These are phyloP conservation scores for Phylloscopus whistleri DNA, from an alignment of 2,113 vertebrate species.

Conservation along the genomic window DNA sequence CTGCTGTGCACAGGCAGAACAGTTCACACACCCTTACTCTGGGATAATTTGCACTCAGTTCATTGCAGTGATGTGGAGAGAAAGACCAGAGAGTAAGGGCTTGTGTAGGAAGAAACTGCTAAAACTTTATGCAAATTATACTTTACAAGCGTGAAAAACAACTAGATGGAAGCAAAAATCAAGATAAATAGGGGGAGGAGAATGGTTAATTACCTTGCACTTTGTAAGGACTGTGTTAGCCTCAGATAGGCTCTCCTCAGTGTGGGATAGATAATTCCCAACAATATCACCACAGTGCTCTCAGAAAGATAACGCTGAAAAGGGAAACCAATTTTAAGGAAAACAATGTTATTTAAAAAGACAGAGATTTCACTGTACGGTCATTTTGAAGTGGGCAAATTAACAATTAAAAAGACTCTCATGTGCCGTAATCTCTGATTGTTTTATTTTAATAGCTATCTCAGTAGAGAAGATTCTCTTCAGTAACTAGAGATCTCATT, in stretches of 20 bases:
- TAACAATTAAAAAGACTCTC: slow-evolving; percentile 70
- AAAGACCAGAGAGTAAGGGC: neutral
- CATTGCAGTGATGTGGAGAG: neutral
- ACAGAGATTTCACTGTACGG: slow-evolving; percentile 42
- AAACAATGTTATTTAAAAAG: slow-evolving; percentile 41
- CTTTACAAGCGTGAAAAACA: slow-evolving; percentile 16
- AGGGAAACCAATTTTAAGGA: slow-evolving; percentile 50
- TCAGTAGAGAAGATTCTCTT: slow-evolving; percentile 62
- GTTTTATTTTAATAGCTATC: slow-evolving; percentile 71
- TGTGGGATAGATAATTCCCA: slow-evolving; percentile 47
- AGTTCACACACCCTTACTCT: neutral
- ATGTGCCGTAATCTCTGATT: slow-evolving; percentile 63
- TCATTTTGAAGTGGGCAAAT: slow-evolving; percentile 66
- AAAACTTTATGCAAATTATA: slow-evolving; percentile 39
- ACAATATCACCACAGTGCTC: slow-evolving; percentile 10
- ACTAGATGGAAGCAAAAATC: slow-evolving; percentile 61
- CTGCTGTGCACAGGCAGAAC: neutral
- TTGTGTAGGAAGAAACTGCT: slow-evolving; percentile 35
- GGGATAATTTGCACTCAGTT: neutral
- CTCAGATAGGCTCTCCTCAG: slow-evolving; percentile 46
- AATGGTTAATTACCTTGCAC: slow-evolving; percentile 48
- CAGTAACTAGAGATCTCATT: slow-evolving; percentile 71
- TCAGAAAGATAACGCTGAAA: slow-evolving; percentile 34
- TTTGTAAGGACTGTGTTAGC: slow-evolving; percentile 47
- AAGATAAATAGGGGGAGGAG: slow-evolving; percentile 57